Conservation (phyloP, 2,888 invertebrate species). For the Rhyacophila evoluta region DNA sequence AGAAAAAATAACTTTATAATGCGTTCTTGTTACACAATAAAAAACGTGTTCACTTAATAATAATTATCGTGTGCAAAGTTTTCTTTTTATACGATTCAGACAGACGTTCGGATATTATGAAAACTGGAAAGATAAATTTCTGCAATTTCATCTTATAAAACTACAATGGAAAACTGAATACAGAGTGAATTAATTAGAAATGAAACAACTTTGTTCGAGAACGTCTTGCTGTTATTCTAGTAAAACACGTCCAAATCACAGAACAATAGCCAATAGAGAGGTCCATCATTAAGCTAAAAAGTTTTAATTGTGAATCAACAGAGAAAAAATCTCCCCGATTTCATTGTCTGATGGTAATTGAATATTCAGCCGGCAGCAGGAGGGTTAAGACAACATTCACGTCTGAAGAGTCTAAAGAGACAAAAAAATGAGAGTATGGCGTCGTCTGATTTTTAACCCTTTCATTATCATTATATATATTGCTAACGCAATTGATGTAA, state of each 20-base stretch:
- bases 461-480: neutral
- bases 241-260: neutral
- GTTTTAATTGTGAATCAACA: conserved; percentile 14
- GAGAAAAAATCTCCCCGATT: neutral
- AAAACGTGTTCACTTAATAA: too few species aligned
- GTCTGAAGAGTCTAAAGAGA: neutral
- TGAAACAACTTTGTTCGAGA: neutral
- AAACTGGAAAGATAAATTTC: too few species aligned
- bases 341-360: neutral
- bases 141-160: too few species aligned
- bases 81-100: too few species aligned
- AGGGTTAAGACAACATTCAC: conserved; percentile 5
- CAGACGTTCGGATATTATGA: too few species aligned
- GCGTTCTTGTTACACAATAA: too few species aligned
- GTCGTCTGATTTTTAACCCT: neutral
- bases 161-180: neutral
- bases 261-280: neutral
- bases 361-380: neutral
- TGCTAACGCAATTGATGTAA: too few species aligned
- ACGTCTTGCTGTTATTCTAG: neutral
- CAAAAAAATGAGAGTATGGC: neutral
- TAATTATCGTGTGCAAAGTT: too few species aligned
- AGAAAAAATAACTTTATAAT: too few species aligned
- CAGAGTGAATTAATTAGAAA: neutral
- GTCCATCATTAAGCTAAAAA: neutral